Evolutionary conservation across 2,888 invertebrate species (phyloP).

Genomic region (Xanthia togata): DNA sequence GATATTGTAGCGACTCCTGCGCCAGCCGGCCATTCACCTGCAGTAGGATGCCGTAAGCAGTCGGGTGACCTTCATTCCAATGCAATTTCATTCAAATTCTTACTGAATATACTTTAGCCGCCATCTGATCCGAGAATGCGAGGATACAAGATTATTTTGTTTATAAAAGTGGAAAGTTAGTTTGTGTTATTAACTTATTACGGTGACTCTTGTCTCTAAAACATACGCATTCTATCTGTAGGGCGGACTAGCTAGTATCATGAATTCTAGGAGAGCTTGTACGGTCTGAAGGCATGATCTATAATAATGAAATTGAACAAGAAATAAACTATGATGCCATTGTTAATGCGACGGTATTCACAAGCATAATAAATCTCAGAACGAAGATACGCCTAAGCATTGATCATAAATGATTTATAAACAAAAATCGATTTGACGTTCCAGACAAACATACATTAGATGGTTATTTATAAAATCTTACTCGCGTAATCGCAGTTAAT

Average conservation of each 20-base stretch:
- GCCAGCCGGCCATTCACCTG: conserved; percentile 69
- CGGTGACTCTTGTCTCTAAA: neutral
- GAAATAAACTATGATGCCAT: conserved; percentile 9
- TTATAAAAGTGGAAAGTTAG: conserved; percentile 30
- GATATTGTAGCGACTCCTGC: conserved; percentile 61
- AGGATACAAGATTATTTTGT: conserved; percentile 21
- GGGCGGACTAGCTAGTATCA: neutral
- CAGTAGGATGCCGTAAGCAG: conserved; percentile 68
- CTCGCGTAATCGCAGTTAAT: conserved; percentile 36
- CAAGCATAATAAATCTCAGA: conserved; percentile 3
- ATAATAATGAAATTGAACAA: neutral
- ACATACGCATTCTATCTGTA: neutral
- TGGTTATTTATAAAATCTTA: conserved; percentile 34
- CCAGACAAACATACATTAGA: conserved; percentile 37
- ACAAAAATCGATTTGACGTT: conserved; percentile 38
- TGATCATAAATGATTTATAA: conserved; percentile 34
- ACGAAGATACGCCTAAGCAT: conserved; percentile 18
- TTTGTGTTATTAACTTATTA: neutral
- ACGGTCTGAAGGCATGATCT: neutral
- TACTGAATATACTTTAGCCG: conserved; percentile 53
- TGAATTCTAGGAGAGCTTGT: neutral
- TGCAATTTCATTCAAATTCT: conserved; percentile 65
- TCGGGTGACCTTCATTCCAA: conserved; percentile 66
- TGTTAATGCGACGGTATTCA: conserved; percentile 2
- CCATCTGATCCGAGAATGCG: conserved; percentile 39